phyloP scores from a whole-genome alignment of 2,797 vertebrate genomes.

The Gallinago solitaria region DNA sequence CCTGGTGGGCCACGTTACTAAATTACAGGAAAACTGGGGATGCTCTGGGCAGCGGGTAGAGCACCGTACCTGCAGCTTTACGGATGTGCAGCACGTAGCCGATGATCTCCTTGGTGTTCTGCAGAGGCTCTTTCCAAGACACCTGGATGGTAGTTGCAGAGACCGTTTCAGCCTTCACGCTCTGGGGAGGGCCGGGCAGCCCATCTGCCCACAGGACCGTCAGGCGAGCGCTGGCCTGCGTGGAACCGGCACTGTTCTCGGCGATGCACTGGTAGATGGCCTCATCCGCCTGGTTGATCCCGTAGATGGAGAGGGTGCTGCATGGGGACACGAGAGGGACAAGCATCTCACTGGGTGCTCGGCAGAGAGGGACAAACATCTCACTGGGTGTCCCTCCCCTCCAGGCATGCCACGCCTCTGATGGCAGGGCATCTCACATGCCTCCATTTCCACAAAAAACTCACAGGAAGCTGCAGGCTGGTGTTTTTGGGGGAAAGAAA shows the following conservation, averaged over 20 bases:
- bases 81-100: conserved; percentile 97
- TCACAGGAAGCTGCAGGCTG: neutral
- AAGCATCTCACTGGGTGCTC: neutral
- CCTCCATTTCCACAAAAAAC: neutral
- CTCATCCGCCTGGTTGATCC: conserved; percentile 92
- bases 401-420: neutral
- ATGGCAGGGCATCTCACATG: neutral
- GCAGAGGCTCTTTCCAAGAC: conserved; percentile 90
- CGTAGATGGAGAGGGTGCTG: conserved; percentile 93
- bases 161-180: conserved; percentile 84
- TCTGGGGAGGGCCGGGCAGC: conserved; percentile 87
- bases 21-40: neutral
- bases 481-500: neutral
- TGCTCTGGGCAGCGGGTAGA: neutral
- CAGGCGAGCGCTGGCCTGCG: conserved; percentile 93
- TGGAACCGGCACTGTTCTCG: conserved; percentile 95
- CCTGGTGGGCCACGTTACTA: fast-evolving
- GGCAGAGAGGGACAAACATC: neutral
- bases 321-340: neutral
- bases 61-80: conserved; percentile 83
- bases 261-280: conserved; percentile 99
- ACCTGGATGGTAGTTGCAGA: conserved; percentile 91
- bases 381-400: neutral
- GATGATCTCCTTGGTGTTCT: conserved; percentile 95
- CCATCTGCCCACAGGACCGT: conserved; percentile 95